Evolutionary conservation across 1,140 invertebrate species (phyloP).

Genomic region (Dendrolimus kikuchii): DNA sequence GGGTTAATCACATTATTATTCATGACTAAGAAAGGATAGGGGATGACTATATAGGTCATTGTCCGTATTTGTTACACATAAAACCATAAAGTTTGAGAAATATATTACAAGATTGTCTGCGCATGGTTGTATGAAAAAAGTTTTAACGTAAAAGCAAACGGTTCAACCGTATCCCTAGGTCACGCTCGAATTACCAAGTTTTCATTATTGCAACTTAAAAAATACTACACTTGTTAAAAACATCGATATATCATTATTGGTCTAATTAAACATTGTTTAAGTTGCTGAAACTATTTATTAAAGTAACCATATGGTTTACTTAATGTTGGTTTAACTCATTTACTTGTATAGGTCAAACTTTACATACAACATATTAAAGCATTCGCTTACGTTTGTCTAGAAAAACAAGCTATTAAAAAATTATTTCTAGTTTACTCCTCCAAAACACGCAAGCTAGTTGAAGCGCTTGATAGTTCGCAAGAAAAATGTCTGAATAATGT

Average conservation of each 20-base stretch:
- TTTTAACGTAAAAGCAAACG: constrained; percentile 45
- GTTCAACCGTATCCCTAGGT: constrained; percentile 31
- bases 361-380: constrained; percentile 15
- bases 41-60: no score
- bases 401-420: constrained; percentile 17
- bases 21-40: no score
- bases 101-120: no score
- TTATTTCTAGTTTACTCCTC: constrained; percentile 19
- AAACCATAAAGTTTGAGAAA: no score
- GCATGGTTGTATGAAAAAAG: constrained; percentile 24
- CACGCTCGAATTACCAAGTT: constrained; percentile 36
- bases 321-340: not conserved
- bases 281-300: not conserved
- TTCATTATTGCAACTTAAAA: constrained; percentile 30
- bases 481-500: constrained; percentile 60
- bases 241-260: not conserved
- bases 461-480: constrained; percentile 51
- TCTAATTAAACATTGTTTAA: no score
- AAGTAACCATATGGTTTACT: constrained; percentile 3
- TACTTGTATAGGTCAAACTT: constrained; percentile 13
- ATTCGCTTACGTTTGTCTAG: constrained; percentile 6
- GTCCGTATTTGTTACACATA: no score
- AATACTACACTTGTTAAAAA: not conserved
- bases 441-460: constrained; percentile 53
- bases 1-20: no score